A percentile compares a stretch with the other conserved stretches of the same genome.
Evolutionary conservation across 2,888 invertebrate genomes (phyloP).

Genomic region (Macrosiphum euphorbiae): DNA sequence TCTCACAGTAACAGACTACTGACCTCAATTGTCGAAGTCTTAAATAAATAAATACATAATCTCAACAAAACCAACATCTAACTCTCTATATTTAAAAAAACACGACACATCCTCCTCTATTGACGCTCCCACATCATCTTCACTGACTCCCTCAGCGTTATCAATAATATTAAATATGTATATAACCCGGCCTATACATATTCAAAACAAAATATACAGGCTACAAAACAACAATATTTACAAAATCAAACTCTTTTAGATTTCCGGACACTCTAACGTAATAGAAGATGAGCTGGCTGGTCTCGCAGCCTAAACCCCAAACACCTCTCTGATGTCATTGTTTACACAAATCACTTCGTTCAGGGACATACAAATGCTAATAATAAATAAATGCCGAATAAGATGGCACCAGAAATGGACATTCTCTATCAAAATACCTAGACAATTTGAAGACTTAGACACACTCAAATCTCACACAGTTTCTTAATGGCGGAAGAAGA

Average conservation of each 20-base stretch:
- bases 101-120: too few relatives aligned
- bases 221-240: background rate
- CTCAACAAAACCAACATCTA: too few relatives aligned
- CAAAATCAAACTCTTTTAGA: background rate
- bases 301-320: background rate
- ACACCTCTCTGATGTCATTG: background rate
- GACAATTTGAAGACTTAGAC: background rate
- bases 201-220: background rate
- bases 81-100: too few relatives aligned
- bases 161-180: too few relatives aligned
- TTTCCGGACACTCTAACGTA: background rate
- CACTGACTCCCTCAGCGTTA: too few relatives aligned
- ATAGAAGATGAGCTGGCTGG: background rate
- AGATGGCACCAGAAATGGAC: background rate
- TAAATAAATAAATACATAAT: too few relatives aligned
- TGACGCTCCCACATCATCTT: too few relatives aligned
- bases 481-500: background rate
- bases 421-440: background rate
- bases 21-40: too few relatives aligned
- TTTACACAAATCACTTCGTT: too few relatives aligned
- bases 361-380: background rate
- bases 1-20: too few relatives aligned
- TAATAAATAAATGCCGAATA: background rate
- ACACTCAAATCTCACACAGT: background rate
- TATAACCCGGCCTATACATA: too few relatives aligned